Percentiles rank a stretch among this genome's conserved stretches.
phyloP scores from a whole-genome alignment of 64 coral and sea anemone genomes.

The Cladopsammia gracilis region DNA sequence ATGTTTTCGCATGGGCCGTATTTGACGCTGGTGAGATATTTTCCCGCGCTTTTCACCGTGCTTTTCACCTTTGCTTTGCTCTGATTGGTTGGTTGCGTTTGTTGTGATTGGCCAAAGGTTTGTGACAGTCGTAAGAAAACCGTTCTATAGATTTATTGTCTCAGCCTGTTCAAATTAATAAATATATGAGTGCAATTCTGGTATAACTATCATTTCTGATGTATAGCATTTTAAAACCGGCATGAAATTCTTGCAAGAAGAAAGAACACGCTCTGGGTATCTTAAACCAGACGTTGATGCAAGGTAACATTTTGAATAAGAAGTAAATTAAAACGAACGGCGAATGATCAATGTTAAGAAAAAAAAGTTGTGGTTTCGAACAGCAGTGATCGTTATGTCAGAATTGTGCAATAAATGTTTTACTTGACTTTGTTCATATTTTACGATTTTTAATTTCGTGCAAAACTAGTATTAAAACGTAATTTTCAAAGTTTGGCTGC shows the following conservation, averaged over 20 bases:
- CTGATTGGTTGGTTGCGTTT: not conserved
- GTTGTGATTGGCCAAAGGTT: no score
- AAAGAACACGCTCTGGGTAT: no score
- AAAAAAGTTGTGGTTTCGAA: not conserved
- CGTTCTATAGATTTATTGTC: not conserved
- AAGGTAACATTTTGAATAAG: no score
- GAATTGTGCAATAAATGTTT: not conserved
- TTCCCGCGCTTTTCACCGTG: no score
- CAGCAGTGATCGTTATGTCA: not conserved
- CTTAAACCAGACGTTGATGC: no score
- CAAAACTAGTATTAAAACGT: not conserved
- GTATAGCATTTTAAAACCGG: no score
- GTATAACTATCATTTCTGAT: not conserved
- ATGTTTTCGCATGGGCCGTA: not conserved
- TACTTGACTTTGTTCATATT: not conserved
- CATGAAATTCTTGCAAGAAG: no score
- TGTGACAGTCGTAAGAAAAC: not conserved
- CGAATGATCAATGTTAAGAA: no score
- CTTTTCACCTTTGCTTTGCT: not conserved
- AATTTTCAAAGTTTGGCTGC: not conserved
- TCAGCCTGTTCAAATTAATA: not conserved
- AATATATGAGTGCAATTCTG: not conserved
- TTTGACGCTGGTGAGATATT: no score
- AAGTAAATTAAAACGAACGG: no score
- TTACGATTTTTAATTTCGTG: not conserved